Conservation (phyloP, 2,888 invertebrate species). For the Lottia gigantea region DNA sequence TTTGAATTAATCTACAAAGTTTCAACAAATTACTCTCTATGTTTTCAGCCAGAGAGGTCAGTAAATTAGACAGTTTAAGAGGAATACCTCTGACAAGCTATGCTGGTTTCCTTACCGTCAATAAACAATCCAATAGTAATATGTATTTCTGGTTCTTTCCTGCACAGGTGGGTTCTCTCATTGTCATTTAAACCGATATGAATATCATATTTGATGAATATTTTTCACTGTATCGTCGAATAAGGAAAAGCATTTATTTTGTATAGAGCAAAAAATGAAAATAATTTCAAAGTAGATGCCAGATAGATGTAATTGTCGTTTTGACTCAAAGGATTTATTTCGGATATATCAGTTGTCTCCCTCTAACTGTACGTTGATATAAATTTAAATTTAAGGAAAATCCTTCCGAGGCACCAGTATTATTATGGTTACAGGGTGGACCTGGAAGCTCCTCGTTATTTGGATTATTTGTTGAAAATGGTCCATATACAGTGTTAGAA, state of each 20-base stretch:
- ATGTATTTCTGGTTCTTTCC: slow-evolving; percentile 95
- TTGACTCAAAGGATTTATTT: no score
- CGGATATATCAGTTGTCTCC: no score
- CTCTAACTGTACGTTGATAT: slow-evolving; percentile 35
- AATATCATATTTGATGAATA: no score
- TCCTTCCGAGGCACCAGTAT: slow-evolving; percentile 59
- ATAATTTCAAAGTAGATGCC: no score
- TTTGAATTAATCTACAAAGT: no score
- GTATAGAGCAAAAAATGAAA: no score
- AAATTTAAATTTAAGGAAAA: no score
- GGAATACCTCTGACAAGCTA: slow-evolving; percentile 75
- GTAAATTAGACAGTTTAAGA: slow-evolving; percentile 54
- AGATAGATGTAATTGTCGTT: no score
- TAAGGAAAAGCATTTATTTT: no score
- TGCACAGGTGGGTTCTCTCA: slow-evolving; percentile 79
- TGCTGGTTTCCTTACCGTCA: slow-evolving; percentile 85
- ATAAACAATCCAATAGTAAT: slow-evolving; percentile 81
- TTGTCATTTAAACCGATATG: slow-evolving; percentile 34
- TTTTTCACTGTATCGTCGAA: no score
- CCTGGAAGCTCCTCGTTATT: slow-evolving; percentile 68
- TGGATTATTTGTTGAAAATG: slow-evolving; percentile 78
- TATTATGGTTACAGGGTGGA: slow-evolving; percentile 69
- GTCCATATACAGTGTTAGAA: slow-evolving; percentile 76
- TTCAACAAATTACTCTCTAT: background rate
- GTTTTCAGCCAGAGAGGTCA: slow-evolving; percentile 70